Conservation (phyloP, 2,888 invertebrate genomes). For the Drosophila borealis region DNA sequence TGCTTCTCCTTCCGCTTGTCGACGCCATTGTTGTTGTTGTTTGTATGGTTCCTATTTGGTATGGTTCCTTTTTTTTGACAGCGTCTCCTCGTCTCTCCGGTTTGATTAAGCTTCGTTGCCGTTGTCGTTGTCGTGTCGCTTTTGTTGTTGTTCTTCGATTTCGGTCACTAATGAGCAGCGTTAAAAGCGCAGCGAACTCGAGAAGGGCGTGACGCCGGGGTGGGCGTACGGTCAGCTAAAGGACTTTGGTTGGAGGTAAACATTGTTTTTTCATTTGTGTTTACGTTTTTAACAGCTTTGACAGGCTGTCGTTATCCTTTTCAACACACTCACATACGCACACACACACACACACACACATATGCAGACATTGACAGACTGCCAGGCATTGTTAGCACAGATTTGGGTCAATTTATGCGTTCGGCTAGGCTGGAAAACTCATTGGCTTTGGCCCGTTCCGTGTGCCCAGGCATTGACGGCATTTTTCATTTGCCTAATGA, state of each 20-base stretch:
- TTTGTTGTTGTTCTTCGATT: slow-evolving; percentile 67
- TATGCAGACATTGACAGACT: slow-evolving; percentile 48
- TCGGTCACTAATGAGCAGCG: slow-evolving; percentile 75
- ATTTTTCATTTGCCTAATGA: slow-evolving; percentile 83
- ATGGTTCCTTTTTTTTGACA: slow-evolving; percentile 44
- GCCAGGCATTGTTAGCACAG: slow-evolving; percentile 62
- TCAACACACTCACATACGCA: slow-evolving; percentile 17
- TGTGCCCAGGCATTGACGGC: slow-evolving; percentile 67
- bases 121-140: slow-evolving; percentile 34
- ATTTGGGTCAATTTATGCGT: slow-evolving; percentile 74
- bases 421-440: slow-evolving; percentile 25
- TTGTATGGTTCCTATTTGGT: slow-evolving; percentile 17
- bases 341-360: slow-evolving; percentile 4
- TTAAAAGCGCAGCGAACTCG: slow-evolving; percentile 68
- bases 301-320: slow-evolving; percentile 68
- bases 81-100: slow-evolving; percentile 48
- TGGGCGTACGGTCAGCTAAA: slow-evolving; percentile 20
- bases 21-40: slow-evolving; percentile 70
- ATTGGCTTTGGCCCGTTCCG: slow-evolving; percentile 32
- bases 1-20: slow-evolving; percentile 67
- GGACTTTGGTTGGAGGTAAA: slow-evolving; percentile 45
- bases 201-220: slow-evolving; percentile 70
- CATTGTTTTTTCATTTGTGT: slow-evolving; percentile 73
- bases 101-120: slow-evolving; percentile 66
- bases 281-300: slow-evolving; percentile 78